Base-by-base conservation (phyloP, 1,140 invertebrate genomes). In the Cydia amplana region DNA sequence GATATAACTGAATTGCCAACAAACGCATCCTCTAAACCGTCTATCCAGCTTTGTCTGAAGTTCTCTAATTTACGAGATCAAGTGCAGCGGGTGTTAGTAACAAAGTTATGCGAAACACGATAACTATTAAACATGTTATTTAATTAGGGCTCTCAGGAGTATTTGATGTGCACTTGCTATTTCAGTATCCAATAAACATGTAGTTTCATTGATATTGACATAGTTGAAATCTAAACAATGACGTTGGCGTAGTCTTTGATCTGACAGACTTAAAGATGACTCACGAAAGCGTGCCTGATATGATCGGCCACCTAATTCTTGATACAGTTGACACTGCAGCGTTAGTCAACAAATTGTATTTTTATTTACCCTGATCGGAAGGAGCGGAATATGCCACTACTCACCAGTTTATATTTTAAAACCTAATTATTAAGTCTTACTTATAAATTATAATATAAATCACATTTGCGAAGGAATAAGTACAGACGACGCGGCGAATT, bases 61-160 rank as follows among this genome's bases (percentile, higher is more conserved):
- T 60, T 60, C 16, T 60, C 55, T 60, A 60, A 60, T 60, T 60
- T 60, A 60, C 9, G 20, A 20, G 55, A 60, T 60, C 55, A 60
- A 60, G 55, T 60, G 55, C 55, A 60, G n/a, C 55, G 55, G 55
- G 55, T 23, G 55, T 36, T 10, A 43, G 65, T 70, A 70, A 36
- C 16, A 70, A 36, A 70, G 32, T 36, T 70, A 70, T 70, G 65
- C 16, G 65, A 70, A 70, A 70, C 65, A 40, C 32, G 65, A 3
- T 28, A 43, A 70, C 28, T 70, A 70, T 40, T 70, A 70, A 70
- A 70, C 65, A 70, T 36, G 65, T 18, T 70, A 70, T 36, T 36
- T 43, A 70, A 70, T 70, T 40, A 36, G 32, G 32, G 65, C 25
- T 70, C 1, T n/a, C 16, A n/a, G n/a, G 64, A 32, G 18, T 16